phyloP scores from a whole-genome alignment of 2,113 vertebrate species.

The Planiliza haematocheilus region DNA sequence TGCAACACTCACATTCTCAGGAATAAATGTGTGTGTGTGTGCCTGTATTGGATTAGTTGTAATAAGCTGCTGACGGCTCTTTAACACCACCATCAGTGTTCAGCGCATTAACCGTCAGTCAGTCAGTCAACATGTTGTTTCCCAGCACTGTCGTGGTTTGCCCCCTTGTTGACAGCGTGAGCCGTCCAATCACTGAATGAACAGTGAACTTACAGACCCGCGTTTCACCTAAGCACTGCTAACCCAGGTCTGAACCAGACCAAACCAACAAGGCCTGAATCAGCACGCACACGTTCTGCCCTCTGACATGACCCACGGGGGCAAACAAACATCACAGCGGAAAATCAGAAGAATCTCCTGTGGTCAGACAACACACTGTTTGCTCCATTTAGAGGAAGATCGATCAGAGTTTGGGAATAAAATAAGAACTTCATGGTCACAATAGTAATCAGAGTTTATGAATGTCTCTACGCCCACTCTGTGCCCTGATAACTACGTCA shows the following conservation, averaged over 20 bases:
- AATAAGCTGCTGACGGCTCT: conserved; percentile 32
- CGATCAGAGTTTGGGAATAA: too few species aligned
- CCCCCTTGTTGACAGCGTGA: not conserved
- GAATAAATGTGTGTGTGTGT: conserved; percentile 8
- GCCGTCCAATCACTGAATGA: conserved; percentile 31
- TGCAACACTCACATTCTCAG: conserved; percentile 23
- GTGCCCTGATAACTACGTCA: too few species aligned
- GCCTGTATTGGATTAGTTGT: conserved; percentile 34
- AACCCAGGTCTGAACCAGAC: conserved; percentile 1
- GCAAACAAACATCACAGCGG: too few species aligned
- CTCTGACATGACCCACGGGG: too few species aligned
- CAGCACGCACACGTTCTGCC: not conserved
- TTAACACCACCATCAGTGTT: conserved; percentile 21
- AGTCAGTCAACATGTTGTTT: too few species aligned
- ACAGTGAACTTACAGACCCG: not conserved
- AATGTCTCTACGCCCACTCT: too few species aligned
- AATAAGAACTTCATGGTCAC: too few species aligned
- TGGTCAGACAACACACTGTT: too few species aligned
- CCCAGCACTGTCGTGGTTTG: conserved; percentile 16
- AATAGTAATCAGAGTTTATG: too few species aligned
- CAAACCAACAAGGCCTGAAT: not conserved
- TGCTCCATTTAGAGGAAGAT: too few species aligned
- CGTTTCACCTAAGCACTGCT: not conserved
- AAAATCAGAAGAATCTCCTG: too few species aligned
- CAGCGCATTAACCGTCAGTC: not conserved